Evolutionary conservation across 2,797 vertebrate genomes (phyloP), one percentile per base, ranked within the genome.

Genomic region (Chrysocyon brachyurus): DNA sequence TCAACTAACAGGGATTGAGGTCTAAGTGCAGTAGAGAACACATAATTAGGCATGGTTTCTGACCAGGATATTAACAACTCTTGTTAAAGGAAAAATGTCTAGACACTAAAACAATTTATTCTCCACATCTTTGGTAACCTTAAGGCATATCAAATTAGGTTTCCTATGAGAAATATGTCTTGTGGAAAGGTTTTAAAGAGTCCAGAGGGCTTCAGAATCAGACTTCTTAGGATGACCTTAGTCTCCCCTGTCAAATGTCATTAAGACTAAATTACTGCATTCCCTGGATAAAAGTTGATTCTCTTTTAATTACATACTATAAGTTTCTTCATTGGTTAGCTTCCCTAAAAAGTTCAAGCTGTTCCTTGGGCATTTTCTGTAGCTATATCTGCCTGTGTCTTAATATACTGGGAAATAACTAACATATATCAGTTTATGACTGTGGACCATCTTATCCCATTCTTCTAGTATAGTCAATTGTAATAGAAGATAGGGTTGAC

Each of bases 101-200:
- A 59, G 75, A 28, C 31, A 77, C 31, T 94, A 70, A 95, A 94
- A 90, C 52, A 94, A 84, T 95, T 63, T 81, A 92, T 96, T 90
- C 14, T 73, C 1, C 40, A 87, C 12, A 81, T 70, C 40, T 97
- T 84, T 77, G 26, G 19, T 89, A 90, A 92, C 24, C 16, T 91
- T 49, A 95, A 95, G 28, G 2, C 61, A 94, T 77, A 79, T 82
- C 46, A 83, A 40, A 96, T 83, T 83, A 92, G 19, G 81, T 87
- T 75, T 7, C 14, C 59, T 87, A 40, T 85, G 63, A 85, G 24
- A 81, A 57, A 56, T 52, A 87, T 64, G 72, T 94, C 9, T 93
- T 85, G 2, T 85, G 49, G 64, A 92, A 95, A 83, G 4, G 3
- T 78, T 90, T 92, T 56, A 75, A 89, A 49, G 31, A 64, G 36